These are phyloP conservation scores for Parnassius smintheus DNA, from an alignment of 2,888 invertebrate genomes.

Conservation along the genomic window DNA sequence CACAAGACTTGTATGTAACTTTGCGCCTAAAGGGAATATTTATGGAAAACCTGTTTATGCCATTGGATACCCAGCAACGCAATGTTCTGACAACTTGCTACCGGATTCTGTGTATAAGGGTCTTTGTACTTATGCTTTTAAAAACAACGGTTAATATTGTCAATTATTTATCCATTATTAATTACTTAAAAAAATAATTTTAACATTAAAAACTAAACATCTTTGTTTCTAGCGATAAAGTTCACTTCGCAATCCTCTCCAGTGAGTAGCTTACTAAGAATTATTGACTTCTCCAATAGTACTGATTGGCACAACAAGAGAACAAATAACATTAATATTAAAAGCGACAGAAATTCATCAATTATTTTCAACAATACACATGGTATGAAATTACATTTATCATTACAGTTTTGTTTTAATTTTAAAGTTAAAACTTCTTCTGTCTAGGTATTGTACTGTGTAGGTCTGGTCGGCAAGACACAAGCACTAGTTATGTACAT, in stretches of 20 bases:
- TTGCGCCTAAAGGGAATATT: conserved; percentile 63
- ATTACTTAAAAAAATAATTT: not conserved
- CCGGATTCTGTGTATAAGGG: conserved; percentile 47
- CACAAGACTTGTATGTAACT: conserved; percentile 68
- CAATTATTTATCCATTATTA: not conserved
- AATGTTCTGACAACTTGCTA: conserved; percentile 47
- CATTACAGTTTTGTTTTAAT: not conserved
- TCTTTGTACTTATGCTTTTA: conserved; percentile 41
- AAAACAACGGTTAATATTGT: conserved; percentile 27
- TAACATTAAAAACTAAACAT: too few relatives aligned
- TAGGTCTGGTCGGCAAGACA: too few relatives aligned
- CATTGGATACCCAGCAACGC: conserved; percentile 62
- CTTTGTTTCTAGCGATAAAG: not conserved
- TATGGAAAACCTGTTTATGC: conserved; percentile 59
- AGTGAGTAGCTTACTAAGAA: conserved; percentile 56
- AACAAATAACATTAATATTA: conserved; percentile 45
- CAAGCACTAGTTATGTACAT: too few relatives aligned
- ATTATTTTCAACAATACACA: conserved; percentile 43
- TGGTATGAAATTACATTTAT: conserved; percentile 37
- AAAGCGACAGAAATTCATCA: conserved; percentile 55
- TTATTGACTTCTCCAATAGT: conserved; percentile 58
- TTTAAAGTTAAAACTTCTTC: too few relatives aligned
- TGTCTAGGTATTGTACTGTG: too few relatives aligned
- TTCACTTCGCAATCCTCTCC: conserved; percentile 33
- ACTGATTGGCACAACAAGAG: conserved; percentile 41